A percentile compares a stretch with the other conserved stretches of the same genome.
These are phyloP conservation scores for Mesodorylaimus sp. DNA, from an alignment of 2,888 invertebrate genomes.

Conservation along the genomic window DNA sequence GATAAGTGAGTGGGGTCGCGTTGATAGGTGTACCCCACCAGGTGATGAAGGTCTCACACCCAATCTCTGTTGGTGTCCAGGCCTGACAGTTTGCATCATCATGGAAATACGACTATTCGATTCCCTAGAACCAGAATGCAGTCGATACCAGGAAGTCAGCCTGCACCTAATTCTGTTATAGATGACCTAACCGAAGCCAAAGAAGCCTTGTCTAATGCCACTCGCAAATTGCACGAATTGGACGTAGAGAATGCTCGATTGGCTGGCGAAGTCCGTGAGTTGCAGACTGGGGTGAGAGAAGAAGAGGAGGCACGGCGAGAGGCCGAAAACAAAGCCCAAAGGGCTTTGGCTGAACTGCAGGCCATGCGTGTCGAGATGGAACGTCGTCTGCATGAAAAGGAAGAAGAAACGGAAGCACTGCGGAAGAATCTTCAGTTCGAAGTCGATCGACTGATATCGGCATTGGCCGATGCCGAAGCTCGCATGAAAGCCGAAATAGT, in stretches of 20 bases:
- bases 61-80: neutral
- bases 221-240: conserved; percentile 80
- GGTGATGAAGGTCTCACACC: too few relatives aligned
- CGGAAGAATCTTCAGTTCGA: conserved; percentile 79
- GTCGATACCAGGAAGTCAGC: too few relatives aligned
- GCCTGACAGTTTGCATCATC: too few relatives aligned
- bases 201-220: conserved; percentile 70
- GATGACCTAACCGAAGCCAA: conserved; percentile 85
- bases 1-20: conserved; percentile 48
- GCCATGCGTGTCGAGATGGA: conserved; percentile 57
- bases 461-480: conserved; percentile 79
- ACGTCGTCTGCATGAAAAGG: conserved; percentile 82
- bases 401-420: conserved; percentile 70
- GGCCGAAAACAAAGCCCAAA: conserved; percentile 78
- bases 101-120: too few relatives aligned
- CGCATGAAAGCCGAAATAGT: conserved; percentile 76
- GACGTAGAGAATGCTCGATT: conserved; percentile 81
- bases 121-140: conserved; percentile 2
- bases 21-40: neutral
- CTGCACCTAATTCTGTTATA: conserved; percentile 32
- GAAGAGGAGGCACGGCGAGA: conserved; percentile 81
- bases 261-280: conserved; percentile 92
- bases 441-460: conserved; percentile 58
- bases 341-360: conserved; percentile 61
- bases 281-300: conserved; percentile 90